Evolutionary conservation across 2,888 invertebrate genomes (phyloP).

Genomic region (Thera britannica): DNA sequence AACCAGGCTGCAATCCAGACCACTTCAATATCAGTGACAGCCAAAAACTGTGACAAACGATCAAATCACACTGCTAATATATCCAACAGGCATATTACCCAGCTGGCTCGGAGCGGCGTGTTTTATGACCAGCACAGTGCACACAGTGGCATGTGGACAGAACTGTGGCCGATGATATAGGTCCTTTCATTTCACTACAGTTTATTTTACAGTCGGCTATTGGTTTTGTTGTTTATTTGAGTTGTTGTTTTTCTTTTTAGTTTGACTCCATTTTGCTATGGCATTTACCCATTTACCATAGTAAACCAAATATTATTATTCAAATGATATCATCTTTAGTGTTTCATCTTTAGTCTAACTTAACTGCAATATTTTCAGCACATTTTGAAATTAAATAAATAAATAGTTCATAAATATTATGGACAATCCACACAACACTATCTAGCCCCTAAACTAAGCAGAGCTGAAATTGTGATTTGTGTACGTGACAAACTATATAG

Average conservation of each 20-base stretch:
- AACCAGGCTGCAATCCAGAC: constrained; percentile 24
- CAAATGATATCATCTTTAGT: too few relatives aligned
- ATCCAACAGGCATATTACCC: constrained; percentile 49
- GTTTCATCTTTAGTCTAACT: too few relatives aligned
- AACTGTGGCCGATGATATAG: constrained; percentile 72
- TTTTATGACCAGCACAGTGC: constrained; percentile 58
- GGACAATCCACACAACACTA: too few relatives aligned
- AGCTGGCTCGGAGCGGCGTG: constrained; percentile 58
- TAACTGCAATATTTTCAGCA: too few relatives aligned
- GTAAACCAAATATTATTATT: too few relatives aligned
- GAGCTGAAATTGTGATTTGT: too few relatives aligned
- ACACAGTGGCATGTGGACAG: constrained; percentile 71
- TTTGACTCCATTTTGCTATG: neutral
- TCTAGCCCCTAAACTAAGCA: too few relatives aligned
- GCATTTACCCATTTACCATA: too few relatives aligned
- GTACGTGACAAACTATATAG: too few relatives aligned
- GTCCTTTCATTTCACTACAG: constrained; percentile 69
- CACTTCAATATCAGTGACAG: constrained; percentile 33
- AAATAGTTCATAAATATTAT: too few relatives aligned
- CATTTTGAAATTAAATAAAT: too few relatives aligned
- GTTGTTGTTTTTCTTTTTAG: neutral
- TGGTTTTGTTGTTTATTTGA: constrained; percentile 19
- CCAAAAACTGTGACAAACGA: constrained; percentile 47
- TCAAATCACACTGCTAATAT: constrained; percentile 56
- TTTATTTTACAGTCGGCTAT: constrained; percentile 57